phyloP scores from a whole-genome alignment of 2,113 vertebrate genomes.

The Chunga burmeisteri region DNA sequence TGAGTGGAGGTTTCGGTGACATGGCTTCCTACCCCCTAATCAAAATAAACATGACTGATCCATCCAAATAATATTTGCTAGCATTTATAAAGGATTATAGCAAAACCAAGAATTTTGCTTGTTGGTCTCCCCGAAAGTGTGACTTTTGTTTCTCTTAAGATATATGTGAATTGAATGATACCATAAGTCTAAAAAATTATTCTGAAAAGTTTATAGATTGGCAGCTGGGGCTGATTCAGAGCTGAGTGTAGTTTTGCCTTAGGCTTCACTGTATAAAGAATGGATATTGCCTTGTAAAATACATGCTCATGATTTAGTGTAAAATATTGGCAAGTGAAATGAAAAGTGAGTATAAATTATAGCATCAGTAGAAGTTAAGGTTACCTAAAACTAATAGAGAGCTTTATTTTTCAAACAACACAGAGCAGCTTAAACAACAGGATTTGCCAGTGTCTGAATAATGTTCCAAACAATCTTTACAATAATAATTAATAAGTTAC shows the following conservation, averaged over 20 bases:
- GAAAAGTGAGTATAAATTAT: neutral
- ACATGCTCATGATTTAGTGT: neutral
- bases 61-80: neutral
- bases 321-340: neutral
- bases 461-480: neutral
- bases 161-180: neutral
- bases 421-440: neutral
- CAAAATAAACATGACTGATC: neutral
- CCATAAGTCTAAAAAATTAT: neutral
- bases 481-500: neutral
- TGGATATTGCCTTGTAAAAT: neutral
- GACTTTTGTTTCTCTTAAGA: neutral
- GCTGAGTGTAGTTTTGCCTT: neutral
- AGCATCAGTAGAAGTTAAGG: neutral
- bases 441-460: neutral
- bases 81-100: neutral
- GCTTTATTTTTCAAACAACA: neutral
- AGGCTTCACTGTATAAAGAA: neutral
- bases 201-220: neutral
- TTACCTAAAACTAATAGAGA: neutral
- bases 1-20: neutral
- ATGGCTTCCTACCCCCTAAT: neutral
- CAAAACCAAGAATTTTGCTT: neutral
- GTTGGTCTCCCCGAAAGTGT: neutral
- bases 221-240: neutral